Percentiles rank a stretch among this genome's conserved stretches.
Conservation (phyloP, 2,888 invertebrate genomes). For the Alentia gelatinosa region DNA sequence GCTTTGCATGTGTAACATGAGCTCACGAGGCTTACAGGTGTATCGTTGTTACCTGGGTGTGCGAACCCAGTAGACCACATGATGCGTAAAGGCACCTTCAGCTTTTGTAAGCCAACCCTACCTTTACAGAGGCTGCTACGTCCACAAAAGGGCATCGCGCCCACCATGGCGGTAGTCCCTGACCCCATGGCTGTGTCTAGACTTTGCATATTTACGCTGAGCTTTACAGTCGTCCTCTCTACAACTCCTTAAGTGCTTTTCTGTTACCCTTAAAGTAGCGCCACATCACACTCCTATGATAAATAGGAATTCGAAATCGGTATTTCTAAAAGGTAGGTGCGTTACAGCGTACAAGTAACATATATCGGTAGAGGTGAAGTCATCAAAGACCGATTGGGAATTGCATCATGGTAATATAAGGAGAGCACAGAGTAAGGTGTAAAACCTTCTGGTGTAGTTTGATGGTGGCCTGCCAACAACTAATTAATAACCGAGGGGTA, state of each 20-base stretch:
- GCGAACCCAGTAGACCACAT: neutral
- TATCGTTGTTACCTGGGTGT: neutral
- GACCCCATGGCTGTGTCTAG: neutral
- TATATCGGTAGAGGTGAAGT: neutral
- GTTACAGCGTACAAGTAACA: neutral
- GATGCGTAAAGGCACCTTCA: neutral
- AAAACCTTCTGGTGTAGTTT: neutral
- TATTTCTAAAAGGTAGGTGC: neutral
- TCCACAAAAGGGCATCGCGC: neutral
- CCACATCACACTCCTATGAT: neutral
- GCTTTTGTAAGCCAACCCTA: neutral
- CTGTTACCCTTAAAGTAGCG: neutral
- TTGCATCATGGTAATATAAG: neutral
- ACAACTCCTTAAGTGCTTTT: neutral
- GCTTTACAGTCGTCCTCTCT: no score
- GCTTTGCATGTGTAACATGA: constrained; percentile 7
- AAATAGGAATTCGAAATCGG: neutral
- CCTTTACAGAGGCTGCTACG: neutral
- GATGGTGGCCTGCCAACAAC: neutral
- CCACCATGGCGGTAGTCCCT: neutral
- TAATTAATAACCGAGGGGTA: neutral
- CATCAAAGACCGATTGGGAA: neutral
- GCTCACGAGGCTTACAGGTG: neutral
- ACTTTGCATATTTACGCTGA: neutral
- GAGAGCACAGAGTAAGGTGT: neutral